Conservation (phyloP, 2,113 vertebrate genomes). For the Stomatorhinus ivindoensis region DNA sequence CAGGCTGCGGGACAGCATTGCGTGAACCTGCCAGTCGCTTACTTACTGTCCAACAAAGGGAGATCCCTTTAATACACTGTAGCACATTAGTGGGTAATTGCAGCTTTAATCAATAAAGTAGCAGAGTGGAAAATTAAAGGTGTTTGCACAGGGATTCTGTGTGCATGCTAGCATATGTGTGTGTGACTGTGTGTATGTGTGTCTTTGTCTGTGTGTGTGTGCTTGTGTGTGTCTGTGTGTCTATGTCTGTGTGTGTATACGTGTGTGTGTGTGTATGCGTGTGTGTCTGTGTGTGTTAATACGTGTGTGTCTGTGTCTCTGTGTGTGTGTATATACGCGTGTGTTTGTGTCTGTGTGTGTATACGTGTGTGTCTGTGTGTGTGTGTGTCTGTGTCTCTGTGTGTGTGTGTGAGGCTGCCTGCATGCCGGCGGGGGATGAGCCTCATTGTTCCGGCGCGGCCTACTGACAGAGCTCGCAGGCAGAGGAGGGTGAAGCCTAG, state of each 20-base stretch:
- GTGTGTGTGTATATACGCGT: conserved; percentile 13
- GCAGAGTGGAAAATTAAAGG: conserved; percentile 63
- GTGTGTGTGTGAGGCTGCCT: conserved; percentile 28
- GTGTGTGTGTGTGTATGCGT: background rate
- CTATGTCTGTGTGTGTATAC: accelerated
- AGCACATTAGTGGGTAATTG: conserved; percentile 72
- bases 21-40: conserved; percentile 60
- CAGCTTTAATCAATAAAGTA: conserved; percentile 64
- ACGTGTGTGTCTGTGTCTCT: conserved; percentile 29
- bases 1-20: conserved; percentile 56
- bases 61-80: conserved; percentile 67
- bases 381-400: conserved; percentile 29
- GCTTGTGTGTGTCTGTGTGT: conserved; percentile 20
- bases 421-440: conserved; percentile 46
- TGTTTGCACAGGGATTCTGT: conserved; percentile 38
- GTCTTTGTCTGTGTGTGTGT: conserved; percentile 29
- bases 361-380: conserved; percentile 32
- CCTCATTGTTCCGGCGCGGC: conserved; percentile 66
- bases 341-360: conserved; percentile 36
- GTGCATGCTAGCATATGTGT: conserved; percentile 29
- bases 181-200: conserved; percentile 26
- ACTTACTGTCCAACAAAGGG: conserved; percentile 73
- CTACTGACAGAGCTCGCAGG: conserved; percentile 65
- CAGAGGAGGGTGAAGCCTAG: conserved; percentile 63
- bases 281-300: too few relatives aligned